Percentiles rank a stretch among this genome's conserved stretches.
These are phyloP conservation scores for Ceryle rudis DNA, from an alignment of 2,797 vertebrate species.

Conservation along the genomic window DNA sequence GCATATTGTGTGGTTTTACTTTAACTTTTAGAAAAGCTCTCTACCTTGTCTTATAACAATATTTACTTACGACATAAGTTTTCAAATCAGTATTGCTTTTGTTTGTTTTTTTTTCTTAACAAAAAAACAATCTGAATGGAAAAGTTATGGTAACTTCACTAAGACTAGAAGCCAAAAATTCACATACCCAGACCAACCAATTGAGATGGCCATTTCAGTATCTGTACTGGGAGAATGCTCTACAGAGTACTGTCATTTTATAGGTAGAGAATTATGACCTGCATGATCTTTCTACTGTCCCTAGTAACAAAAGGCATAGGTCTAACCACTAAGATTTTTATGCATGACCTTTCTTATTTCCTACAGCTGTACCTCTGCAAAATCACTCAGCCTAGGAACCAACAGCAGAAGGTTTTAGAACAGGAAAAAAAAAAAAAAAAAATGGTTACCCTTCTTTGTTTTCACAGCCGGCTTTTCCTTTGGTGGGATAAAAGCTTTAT, in stretches of 20 bases:
- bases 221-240: not conserved
- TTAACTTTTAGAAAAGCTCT: not conserved
- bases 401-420: not conserved
- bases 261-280: not conserved
- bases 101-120: not conserved
- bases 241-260: not conserved
- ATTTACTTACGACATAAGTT: not conserved
- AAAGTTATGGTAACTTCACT: not conserved
- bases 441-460: conserved; percentile 82
- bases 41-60: not conserved
- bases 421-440: too few relatives aligned
- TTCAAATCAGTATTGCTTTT: not conserved
- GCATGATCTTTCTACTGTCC: not conserved
- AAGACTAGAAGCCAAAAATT: not conserved
- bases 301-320: not conserved
- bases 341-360: not conserved
- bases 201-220: not conserved
- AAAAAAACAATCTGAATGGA: not conserved
- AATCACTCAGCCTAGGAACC: not conserved
- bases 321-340: not conserved
- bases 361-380: not conserved
- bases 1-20: not conserved
- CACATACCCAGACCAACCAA: not conserved
- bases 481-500: conserved; percentile 94
- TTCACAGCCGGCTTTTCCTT: conserved; percentile 89